Evolutionary conservation across 2,888 invertebrate genomes (phyloP).

Genomic region (Dione vanillae): DNA sequence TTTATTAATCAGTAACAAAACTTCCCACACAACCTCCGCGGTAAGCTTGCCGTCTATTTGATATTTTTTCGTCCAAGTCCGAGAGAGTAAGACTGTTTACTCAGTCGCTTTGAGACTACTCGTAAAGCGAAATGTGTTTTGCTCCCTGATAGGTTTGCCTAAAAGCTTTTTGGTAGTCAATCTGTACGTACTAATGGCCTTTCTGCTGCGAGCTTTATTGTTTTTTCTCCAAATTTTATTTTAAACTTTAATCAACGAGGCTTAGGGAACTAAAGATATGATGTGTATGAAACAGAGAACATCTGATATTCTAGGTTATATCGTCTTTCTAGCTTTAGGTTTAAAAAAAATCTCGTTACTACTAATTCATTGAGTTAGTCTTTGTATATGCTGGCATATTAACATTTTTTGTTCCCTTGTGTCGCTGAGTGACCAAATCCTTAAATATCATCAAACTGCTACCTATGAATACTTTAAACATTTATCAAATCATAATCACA

Average conservation of each 20-base stretch:
- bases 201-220: background rate
- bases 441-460: too few species aligned
- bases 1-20: background rate
- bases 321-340: too few species aligned
- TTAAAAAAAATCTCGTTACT: too few species aligned
- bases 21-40: background rate
- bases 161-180: slow-evolving; percentile 31
- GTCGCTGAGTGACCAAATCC: too few species aligned
- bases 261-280: background rate
- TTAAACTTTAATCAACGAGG: background rate
- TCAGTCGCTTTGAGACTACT: slow-evolving; percentile 25
- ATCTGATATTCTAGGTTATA: too few species aligned
- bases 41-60: background rate
- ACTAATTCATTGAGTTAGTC: too few species aligned
- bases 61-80: slow-evolving; percentile 16
- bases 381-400: too few species aligned
- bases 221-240: background rate
- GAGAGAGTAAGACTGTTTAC: slow-evolving; percentile 25
- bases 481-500: too few species aligned
- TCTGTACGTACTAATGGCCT: slow-evolving; percentile 14
- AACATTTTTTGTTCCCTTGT: too few species aligned
- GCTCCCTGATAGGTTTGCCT: slow-evolving; percentile 29
- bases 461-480: too few species aligned
- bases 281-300: too few species aligned
- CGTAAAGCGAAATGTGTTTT: slow-evolving; percentile 26